These are phyloP conservation scores for Bolborhynchus lineola DNA, from an alignment of 2,113 vertebrate species.

Conservation along the genomic window DNA sequence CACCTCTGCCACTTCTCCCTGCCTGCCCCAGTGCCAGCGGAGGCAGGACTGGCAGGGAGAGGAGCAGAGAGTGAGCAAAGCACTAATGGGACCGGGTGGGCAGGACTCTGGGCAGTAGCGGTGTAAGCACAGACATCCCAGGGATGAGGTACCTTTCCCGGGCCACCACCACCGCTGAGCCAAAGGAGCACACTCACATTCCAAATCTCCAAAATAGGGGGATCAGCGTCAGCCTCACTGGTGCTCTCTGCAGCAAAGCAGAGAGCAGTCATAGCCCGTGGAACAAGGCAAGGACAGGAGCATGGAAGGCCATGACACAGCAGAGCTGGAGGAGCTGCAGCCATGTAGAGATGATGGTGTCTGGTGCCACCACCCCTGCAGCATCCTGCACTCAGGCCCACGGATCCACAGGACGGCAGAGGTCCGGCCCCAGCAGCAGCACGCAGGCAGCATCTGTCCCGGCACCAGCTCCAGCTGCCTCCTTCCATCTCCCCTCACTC, in stretches of 20 bases:
- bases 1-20: not conserved
- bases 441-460: not conserved
- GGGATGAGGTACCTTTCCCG: not conserved
- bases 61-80: not conserved
- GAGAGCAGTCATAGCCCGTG: not conserved
- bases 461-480: not conserved
- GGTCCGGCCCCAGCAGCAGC: not conserved
- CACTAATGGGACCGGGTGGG: not conserved
- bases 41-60: not conserved
- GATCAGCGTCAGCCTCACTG: not conserved
- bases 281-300: not conserved
- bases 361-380: not conserved
- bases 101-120: not conserved
- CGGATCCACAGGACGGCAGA: rapidly evolving
- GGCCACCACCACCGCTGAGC: not conserved
- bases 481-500: conserved; percentile 40
- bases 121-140: not conserved
- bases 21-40: not conserved
- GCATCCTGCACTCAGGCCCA: not conserved
- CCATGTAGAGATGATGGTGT: not conserved
- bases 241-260: not conserved
- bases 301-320: rapidly evolving
- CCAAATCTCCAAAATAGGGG: rapidly evolving
- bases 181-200: not conserved
- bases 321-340: not conserved